Conservation (phyloP, 2,888 invertebrate species). For the Syrphus vitripennis region DNA sequence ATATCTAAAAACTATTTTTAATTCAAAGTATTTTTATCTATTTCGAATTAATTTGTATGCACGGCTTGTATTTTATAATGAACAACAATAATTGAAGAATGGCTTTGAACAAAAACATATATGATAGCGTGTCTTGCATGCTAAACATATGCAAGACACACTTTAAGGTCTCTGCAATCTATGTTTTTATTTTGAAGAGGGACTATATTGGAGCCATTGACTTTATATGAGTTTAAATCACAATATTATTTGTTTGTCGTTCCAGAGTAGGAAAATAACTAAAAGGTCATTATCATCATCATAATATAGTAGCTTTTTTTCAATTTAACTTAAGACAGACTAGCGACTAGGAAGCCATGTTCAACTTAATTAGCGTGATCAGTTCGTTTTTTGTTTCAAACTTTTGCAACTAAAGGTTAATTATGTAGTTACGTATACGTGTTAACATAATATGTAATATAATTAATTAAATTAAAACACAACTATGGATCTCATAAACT, state of each 20-base stretch:
- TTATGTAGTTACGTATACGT: neutral
- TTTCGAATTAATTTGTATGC: conserved; percentile 32
- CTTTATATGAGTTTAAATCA: neutral
- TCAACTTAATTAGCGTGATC: neutral
- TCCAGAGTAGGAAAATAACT: neutral
- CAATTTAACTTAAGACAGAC: neutral
- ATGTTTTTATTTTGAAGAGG: neutral
- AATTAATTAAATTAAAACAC: no score
- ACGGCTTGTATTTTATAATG: neutral
- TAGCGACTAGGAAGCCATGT: neutral
- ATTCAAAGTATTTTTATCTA: conserved; percentile 36
- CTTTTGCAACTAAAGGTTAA: neutral
- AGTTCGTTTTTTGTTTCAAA: neutral
- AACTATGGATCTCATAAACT: no score
- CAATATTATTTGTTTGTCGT: neutral
- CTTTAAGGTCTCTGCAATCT: conserved; percentile 31
- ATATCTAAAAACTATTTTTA: conserved; percentile 5
- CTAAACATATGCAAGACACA: conserved; percentile 40
- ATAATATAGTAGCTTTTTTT: neutral
- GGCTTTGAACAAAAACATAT: conserved; percentile 29
- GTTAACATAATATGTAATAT: neutral
- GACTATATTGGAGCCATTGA: conserved; percentile 12
- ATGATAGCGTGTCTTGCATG: conserved; percentile 31
- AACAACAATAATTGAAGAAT: neutral
- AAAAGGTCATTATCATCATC: neutral